Percentiles rank a stretch among this genome's conserved stretches.
Conservation (phyloP, 2,888 invertebrate species). For the Aleiodes leptofemur region DNA sequence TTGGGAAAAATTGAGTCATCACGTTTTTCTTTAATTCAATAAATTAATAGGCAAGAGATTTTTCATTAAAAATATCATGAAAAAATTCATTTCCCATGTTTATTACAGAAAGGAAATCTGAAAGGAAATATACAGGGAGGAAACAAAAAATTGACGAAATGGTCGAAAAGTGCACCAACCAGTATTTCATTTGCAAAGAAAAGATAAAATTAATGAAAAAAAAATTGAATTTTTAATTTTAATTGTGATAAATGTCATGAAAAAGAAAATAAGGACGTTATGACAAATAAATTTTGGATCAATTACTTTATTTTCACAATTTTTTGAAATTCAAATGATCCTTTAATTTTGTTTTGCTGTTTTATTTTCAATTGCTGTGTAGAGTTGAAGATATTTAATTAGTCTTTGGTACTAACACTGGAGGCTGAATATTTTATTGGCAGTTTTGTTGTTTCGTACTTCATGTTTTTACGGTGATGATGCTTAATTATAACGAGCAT, state of each 20-base stretch:
- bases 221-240: not conserved
- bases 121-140: slow-evolving; percentile 29
- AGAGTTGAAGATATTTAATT: not conserved
- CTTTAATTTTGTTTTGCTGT: not conserved
- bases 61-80: not conserved
- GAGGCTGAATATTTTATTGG: not conserved
- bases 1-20: not conserved
- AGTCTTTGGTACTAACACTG: not conserved
- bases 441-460: not conserved
- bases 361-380: not conserved
- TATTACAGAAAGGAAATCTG: slow-evolving; percentile 42
- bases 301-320: slow-evolving; percentile 19
- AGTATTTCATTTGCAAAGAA: slow-evolving; percentile 27
- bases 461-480: not conserved
- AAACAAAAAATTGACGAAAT: slow-evolving; percentile 41
- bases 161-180: slow-evolving; percentile 18
- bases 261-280: not conserved
- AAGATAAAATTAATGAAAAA: slow-evolving; percentile 19
- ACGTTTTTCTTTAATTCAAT: not conserved
- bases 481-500: not conserved
- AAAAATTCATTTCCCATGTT: slow-evolving; percentile 24
- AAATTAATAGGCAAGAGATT: not conserved
- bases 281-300: slow-evolving; percentile 20
- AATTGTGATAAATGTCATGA: slow-evolving; percentile 24
- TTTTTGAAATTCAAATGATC: not conserved